phyloP scores from a whole-genome alignment of 2,113 vertebrate species.

The Atrichornis clamosus region DNA sequence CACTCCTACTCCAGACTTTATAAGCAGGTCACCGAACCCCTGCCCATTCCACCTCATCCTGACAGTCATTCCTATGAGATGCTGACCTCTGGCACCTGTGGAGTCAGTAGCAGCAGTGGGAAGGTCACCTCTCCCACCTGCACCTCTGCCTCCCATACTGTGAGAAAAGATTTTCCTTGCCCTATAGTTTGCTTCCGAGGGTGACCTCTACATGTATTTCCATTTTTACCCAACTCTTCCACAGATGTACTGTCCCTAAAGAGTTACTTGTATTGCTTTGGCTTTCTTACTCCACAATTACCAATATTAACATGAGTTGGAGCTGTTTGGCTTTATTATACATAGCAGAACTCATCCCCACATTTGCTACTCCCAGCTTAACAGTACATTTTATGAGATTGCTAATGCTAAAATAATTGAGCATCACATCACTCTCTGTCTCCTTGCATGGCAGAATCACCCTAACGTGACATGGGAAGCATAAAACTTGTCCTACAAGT shows the following conservation, averaged over 20 bases:
- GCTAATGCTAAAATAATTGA: neutral
- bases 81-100: neutral
- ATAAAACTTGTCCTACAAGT: neutral
- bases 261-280: neutral
- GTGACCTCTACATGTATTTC: neutral
- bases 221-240: neutral
- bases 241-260: neutral
- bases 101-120: neutral
- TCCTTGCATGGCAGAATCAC: neutral
- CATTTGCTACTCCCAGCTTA: constrained; percentile 5
- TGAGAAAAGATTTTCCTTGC: neutral
- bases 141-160: too few relatives aligned
- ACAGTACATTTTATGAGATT: neutral
- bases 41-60: neutral
- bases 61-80: neutral
- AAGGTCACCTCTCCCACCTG: neutral
- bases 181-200: neutral
- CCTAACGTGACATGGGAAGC: neutral
- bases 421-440: neutral
- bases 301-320: neutral
- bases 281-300: neutral
- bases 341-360: neutral
- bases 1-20: neutral
- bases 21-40: neutral
- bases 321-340: neutral